Evolutionary conservation across 2,888 invertebrate genomes (phyloP).

Genomic region (Hyles lineata): DNA sequence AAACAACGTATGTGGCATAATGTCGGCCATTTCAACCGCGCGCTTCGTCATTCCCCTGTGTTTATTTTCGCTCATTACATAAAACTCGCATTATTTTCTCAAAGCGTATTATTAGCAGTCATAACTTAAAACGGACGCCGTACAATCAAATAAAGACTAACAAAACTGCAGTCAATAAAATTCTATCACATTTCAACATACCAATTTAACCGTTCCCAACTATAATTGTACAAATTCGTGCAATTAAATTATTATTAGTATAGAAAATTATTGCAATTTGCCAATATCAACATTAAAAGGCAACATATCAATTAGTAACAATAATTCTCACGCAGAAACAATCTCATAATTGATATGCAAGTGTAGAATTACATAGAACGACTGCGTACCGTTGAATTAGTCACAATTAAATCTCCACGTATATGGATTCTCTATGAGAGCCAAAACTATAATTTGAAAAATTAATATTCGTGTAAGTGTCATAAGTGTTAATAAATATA

Average conservation of each 20-base stretch:
- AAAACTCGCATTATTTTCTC: constrained; percentile 48
- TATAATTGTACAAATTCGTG: constrained; percentile 31
- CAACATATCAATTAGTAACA: constrained; percentile 57
- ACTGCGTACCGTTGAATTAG: constrained; percentile 12
- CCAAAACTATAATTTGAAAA: constrained; percentile 19
- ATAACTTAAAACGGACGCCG: constrained; percentile 53
- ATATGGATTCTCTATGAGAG: constrained; percentile 19
- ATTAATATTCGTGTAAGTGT: constrained; percentile 16
- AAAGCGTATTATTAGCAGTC: constrained; percentile 57
- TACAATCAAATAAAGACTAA: constrained; percentile 51
- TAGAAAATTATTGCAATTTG: constrained; percentile 56
- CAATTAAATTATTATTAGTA: constrained; percentile 49
- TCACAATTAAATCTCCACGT: constrained; percentile 17
- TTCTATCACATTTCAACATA: constrained; percentile 41
- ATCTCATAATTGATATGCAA: constrained; percentile 63
- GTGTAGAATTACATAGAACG: constrained; percentile 37
- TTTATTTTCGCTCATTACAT: constrained; percentile 53
- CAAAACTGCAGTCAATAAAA: constrained; percentile 55
- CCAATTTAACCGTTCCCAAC: constrained; percentile 43
- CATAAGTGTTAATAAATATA: constrained; percentile 8
- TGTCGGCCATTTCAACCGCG: constrained; percentile 28
- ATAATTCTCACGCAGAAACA: constrained; percentile 51
- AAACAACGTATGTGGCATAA: constrained; percentile 30
- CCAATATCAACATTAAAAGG: constrained; percentile 56
- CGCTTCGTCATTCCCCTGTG: constrained; percentile 33